Base-by-base conservation (phyloP, 2,113 vertebrate genomes). In the Erythrolamprus reginae region DNA sequence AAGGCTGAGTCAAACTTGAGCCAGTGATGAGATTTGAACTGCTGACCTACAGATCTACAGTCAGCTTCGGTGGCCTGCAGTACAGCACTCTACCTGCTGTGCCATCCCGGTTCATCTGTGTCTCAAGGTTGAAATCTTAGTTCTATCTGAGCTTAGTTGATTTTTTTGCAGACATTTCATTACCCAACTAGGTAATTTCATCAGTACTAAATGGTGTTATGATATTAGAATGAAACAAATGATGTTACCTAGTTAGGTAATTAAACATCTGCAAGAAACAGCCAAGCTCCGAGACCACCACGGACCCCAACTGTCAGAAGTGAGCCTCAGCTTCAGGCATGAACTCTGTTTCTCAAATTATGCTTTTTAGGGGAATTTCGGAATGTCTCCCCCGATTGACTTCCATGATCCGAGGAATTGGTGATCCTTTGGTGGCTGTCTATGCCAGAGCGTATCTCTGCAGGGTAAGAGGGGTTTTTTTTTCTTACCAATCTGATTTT, bases 361-460 rank as follows among this genome's bases (percentile, higher is more conserved):
- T 28, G 3, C 88, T 8, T 90, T 92, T 89, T 96, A 99, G 99
- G 23, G 98, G 98, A 5, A 99, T 99, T 93, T 98, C 97, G 0
- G 99, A 99, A 89, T 99, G 98, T 38, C 98, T 99, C 2, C 98
- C 98, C 0, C 97, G 98, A 1, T 90, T 99, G 90, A 99, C 99
- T 0, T 96, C 98, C 1, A 99, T 99, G 98, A 97, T 99, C 84
- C 97, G 98, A 95, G 99, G 99, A 42, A 99, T 99, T 0, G 99
- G 99, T 92, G 99, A 99, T 89, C 99, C 99, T 0, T 95, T 99
- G 92, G 99, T 99, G 92, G 98, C 98, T 1, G 98, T 99, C n/a
- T 99, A 99, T 1, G 98, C 99, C 55, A 97, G 99, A 92, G 98
- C 99, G 0, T 99, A 99, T 93, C 98, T 99, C 88, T 99, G 99